phyloP scores from a whole-genome alignment of 1,140 invertebrate genomes.

The Papilio machaon region DNA sequence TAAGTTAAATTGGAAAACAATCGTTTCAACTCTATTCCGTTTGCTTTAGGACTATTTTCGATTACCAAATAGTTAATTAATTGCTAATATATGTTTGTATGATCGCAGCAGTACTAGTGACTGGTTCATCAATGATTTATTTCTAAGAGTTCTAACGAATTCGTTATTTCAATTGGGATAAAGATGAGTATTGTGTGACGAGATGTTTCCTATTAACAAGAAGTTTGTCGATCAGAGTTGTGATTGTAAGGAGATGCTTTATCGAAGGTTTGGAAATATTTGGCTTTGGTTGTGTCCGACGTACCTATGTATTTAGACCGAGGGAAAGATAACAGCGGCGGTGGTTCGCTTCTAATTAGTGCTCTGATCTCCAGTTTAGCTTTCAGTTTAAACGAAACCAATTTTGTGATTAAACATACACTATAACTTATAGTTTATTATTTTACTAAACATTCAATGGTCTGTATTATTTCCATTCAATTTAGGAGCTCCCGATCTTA shows the following conservation, averaged over 20 bases:
- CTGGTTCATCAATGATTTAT: background rate
- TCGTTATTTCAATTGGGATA: slow-evolving; percentile 26
- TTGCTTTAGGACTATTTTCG: slow-evolving; percentile 2
- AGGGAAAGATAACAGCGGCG: slow-evolving; percentile 49
- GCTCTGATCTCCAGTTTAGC: background rate
- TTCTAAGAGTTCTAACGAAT: background rate
- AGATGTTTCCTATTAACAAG: slow-evolving; percentile 1
- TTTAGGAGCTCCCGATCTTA: slow-evolving; percentile 24
- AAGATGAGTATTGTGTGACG: slow-evolving; percentile 19
- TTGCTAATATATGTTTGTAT: background rate
- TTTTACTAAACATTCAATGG: background rate
- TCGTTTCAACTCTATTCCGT: background rate
- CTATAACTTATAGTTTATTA: background rate
- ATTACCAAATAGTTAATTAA: background rate
- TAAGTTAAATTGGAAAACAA: background rate
- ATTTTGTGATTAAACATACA: background rate
- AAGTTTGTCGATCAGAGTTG: slow-evolving; percentile 52
- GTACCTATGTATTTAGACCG: slow-evolving; percentile 60
- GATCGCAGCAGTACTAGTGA: background rate
- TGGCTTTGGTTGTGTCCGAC: slow-evolving; percentile 67
- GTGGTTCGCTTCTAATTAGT: background rate
- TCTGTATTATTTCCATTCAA: slow-evolving; percentile 27
- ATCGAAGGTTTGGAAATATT: slow-evolving; percentile 63
- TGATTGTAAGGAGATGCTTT: slow-evolving; percentile 69
- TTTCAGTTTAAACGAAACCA: background rate